Evolutionary conservation across 1,140 invertebrate genomes (phyloP), one percentile per base, ranked within the genome.

Genomic region (Saccostrea glomerata): DNA sequence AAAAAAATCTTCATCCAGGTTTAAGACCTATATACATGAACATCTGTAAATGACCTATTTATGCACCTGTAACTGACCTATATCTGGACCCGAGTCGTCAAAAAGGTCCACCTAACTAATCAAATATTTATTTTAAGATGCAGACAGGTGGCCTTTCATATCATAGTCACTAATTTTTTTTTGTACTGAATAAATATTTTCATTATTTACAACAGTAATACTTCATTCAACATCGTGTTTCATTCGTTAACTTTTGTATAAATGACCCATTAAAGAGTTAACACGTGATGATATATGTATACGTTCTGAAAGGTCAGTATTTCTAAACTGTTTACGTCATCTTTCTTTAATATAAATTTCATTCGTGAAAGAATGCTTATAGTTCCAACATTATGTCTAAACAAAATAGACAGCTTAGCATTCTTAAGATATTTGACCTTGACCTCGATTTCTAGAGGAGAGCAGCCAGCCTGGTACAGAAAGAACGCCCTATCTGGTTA

Each of bases 391-490:
- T 77, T 11, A 30, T 30, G 70, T 36, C 70, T 25, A 77, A 77
- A 77, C 70, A 77, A 77, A 30, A 77, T 30, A 25, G 70, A 25
- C 23, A 77, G 25, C 30, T 36, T 77, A 1, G 25, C 30, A 77
- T 30, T 77, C 70, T 77, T 77, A 9, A 25, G 25, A 77, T 77
- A 77, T 30, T 77, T 77, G 70, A 77, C 70, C 70, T 77, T 77
- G 70, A 77, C 70, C 70, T 77, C 70, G 30, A 77, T 77, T 77
- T 77, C 30, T 25, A 30, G 11, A 25, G 13, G 70, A 77, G 70
- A 25, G 25, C 30, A 36, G 70, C 25, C 70, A 6, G 70, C 0
- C 70, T 77, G 70, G 70, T 25, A 77, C 70, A 77, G 25, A 30
- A 17, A 77, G 30, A 77, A 25, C 25, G 25, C 70, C 30, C 13